phyloP scores from a whole-genome alignment of 2,797 vertebrate species.

The Sitta carolinensis region DNA sequence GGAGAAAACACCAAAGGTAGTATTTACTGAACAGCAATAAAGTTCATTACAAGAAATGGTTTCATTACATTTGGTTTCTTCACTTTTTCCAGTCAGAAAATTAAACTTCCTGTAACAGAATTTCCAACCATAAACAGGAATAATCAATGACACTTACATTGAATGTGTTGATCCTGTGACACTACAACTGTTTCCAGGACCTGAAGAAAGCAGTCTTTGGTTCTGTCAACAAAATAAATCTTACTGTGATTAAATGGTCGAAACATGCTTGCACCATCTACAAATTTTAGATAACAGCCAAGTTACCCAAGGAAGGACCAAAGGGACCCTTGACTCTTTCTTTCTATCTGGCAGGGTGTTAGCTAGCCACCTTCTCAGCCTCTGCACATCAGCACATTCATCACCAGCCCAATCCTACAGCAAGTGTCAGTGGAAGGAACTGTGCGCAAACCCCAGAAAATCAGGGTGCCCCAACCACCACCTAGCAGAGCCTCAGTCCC shows the following conservation, averaged over 20 bases:
- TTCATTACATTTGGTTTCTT: neutral
- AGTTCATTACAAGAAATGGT: neutral
- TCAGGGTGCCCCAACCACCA: neutral
- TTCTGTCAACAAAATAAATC: slow-evolving; percentile 61
- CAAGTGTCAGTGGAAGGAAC: neutral
- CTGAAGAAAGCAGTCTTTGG: neutral
- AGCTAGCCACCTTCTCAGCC: neutral
- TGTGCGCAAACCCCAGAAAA: neutral
- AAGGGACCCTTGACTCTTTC: neutral
- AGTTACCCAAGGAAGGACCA: neutral
- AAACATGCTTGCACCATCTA: neutral
- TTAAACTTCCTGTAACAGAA: neutral
- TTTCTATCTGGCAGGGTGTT: neutral
- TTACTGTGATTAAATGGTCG: neutral
- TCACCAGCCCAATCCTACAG: neutral
- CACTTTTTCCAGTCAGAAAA: neutral
- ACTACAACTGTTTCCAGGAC: neutral
- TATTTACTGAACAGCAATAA: neutral
- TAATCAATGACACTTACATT: slow-evolving; percentile 60
- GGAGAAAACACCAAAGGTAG: slow-evolving; percentile 7
- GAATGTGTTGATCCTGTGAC: neutral
- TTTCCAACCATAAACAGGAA: neutral
- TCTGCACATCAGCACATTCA: neutral
- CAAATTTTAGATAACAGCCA: neutral
- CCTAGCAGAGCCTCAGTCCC: neutral